Evolutionary conservation across 2,797 vertebrate species (phyloP).

Genomic region (Podarcis lilfordi): DNA sequence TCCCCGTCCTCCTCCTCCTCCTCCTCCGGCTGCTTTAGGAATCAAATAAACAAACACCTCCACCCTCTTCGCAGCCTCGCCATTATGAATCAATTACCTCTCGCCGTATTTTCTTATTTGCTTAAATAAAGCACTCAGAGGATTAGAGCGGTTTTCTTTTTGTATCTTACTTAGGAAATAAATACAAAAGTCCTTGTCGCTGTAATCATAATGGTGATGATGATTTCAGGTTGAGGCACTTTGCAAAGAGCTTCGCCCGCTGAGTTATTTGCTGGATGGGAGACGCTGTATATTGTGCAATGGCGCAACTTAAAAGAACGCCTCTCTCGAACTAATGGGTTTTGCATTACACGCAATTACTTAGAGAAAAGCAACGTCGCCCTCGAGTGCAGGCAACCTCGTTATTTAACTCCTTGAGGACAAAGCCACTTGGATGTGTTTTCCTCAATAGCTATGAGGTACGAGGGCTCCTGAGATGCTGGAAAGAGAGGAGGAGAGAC

Average conservation of each 20-base stretch:
- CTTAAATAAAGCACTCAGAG: constrained; percentile 66
- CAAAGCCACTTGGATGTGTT: not conserved
- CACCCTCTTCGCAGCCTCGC: constrained; percentile 56
- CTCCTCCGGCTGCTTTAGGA: constrained; percentile 88
- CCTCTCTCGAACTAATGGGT: constrained; percentile 29
- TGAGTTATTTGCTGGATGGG: not conserved
- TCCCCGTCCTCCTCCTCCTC: constrained; percentile 86
- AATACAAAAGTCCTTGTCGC: constrained; percentile 15
- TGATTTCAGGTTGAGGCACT: constrained; percentile 26
- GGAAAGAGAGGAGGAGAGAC: constrained; percentile 39
- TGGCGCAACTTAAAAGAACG: constrained; percentile 10
- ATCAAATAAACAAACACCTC: constrained; percentile 83
- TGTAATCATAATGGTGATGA: not conserved
- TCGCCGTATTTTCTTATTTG: constrained; percentile 73
- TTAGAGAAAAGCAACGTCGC: constrained; percentile 34
- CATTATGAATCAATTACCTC: constrained; percentile 81
- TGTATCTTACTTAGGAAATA: constrained; percentile 34
- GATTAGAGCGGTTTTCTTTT: constrained; percentile 45
- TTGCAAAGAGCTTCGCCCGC: not conserved
- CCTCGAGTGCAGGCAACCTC: constrained; percentile 37
- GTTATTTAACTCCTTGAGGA: constrained; percentile 32
- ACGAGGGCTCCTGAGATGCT: not conserved
- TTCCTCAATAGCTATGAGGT: not conserved
- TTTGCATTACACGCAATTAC: constrained; percentile 25
- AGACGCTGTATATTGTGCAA: constrained; percentile 2